These are phyloP conservation scores for Alloscopus bannaensis DNA, from an alignment of 2,888 invertebrate genomes.

Conservation along the genomic window DNA sequence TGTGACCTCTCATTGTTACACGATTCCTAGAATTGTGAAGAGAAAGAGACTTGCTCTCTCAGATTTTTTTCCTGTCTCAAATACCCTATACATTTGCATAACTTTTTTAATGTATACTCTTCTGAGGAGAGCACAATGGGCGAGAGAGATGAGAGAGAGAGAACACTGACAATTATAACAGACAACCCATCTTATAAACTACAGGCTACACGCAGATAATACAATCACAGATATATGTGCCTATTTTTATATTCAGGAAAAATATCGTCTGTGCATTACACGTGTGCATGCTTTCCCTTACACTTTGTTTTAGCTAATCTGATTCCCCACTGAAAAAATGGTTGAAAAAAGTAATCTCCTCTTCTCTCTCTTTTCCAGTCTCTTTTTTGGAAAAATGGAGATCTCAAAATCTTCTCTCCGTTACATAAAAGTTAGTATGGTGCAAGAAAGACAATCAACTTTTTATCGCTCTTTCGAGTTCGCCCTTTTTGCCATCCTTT, in stretches of 20 bases:
- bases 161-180: neutral
- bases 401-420: conserved; percentile 7
- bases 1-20: conserved; percentile 56
- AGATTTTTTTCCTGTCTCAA: conserved; percentile 1
- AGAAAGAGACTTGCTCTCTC: conserved; percentile 27
- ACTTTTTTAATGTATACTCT: no score
- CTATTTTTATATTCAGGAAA: neutral
- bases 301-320: conserved; percentile 42
- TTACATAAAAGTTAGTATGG: conserved; percentile 6
- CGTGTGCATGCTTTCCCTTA: conserved; percentile 17
- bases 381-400: neutral
- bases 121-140: neutral
- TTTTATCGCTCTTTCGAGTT: conserved; percentile 43
- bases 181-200: neutral
- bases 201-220: neutral
- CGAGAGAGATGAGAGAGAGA: neutral
- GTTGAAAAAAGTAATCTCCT: conserved; percentile 39
- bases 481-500: conserved; percentile 23
- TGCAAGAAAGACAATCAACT: conserved; percentile 41
- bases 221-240: no score
- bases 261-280: neutral
- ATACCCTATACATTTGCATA: neutral
- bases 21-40: conserved; percentile 18
- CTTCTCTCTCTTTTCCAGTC: conserved; percentile 36
- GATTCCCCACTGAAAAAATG: conserved; percentile 40